Evolutionary conservation across 2,797 vertebrate genomes (phyloP).

Genomic region (Pterois miles): DNA sequence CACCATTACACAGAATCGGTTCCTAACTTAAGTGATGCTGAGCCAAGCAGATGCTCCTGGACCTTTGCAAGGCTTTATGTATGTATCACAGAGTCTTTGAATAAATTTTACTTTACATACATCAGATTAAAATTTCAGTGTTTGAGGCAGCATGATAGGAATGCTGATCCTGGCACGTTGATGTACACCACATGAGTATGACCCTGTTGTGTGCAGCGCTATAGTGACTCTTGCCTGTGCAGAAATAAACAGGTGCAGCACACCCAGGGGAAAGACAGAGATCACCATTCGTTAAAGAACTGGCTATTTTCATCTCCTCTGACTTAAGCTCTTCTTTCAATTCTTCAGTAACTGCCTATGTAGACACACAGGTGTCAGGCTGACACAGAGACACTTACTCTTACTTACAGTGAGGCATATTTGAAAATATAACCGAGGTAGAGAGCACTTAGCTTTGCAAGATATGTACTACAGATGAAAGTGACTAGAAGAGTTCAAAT

Average conservation of each 20-base stretch:
- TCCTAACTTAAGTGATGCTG: background rate
- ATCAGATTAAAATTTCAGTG: slow-evolving; percentile 5
- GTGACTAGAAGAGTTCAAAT: slow-evolving; percentile 5
- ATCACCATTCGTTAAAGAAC: slow-evolving; percentile 5
- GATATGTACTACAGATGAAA: slow-evolving; percentile 20
- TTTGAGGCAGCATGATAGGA: slow-evolving; percentile 15
- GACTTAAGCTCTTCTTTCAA: slow-evolving; percentile 12
- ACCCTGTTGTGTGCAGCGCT: slow-evolving; percentile 29
- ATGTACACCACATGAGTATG: slow-evolving; percentile 1
- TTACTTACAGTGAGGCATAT: background rate
- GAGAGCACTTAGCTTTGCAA: background rate
- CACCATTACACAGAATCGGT: slow-evolving; percentile 5
- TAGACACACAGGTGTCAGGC: background rate
- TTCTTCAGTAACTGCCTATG: slow-evolving; percentile 3
- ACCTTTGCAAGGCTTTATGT: background rate
- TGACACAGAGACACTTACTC: background rate
- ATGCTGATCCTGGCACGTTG: slow-evolving; percentile 33
- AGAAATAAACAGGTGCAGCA: slow-evolving; percentile 56
- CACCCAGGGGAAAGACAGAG: slow-evolving; percentile 21
- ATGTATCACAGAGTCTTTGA: slow-evolving; percentile 11
- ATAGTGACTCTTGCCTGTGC: background rate
- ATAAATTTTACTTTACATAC: slow-evolving; percentile 17
- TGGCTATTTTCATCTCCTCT: slow-evolving; percentile 41
- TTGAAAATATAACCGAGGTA: slow-evolving; percentile 2
- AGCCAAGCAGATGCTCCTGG: slow-evolving; percentile 26